phyloP scores from a whole-genome alignment of 2,888 invertebrate genomes.

The Uropetala carovei region DNA sequence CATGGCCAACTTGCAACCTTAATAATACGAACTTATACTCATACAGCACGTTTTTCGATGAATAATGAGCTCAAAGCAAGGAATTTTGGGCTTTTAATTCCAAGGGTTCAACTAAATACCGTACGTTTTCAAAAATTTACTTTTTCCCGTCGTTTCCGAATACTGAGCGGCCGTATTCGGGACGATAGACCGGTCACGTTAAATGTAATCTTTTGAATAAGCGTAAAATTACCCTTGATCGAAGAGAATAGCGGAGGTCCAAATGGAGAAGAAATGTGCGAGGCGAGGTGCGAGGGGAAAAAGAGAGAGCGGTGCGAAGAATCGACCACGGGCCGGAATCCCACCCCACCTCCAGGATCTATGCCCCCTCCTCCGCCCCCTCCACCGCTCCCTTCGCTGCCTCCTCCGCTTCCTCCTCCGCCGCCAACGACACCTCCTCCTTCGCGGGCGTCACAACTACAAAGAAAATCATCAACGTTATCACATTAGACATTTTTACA shows the following conservation, averaged over 20 bases:
- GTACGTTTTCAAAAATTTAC: too few relatives aligned
- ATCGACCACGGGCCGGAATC: constrained; percentile 54
- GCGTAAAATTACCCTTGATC: constrained; percentile 82
- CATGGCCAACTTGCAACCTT: too few relatives aligned
- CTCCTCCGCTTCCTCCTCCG: constrained; percentile 73
- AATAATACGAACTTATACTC: too few relatives aligned
- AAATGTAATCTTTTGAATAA: too few relatives aligned
- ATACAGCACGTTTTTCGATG: too few relatives aligned
- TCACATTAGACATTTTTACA: too few relatives aligned
- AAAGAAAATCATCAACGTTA: background rate
- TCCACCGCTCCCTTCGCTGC: constrained; percentile 80
- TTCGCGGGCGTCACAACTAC: constrained; percentile 10
- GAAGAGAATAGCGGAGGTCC: constrained; percentile 88
- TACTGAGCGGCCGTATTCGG: too few relatives aligned
- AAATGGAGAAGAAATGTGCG: constrained; percentile 84
- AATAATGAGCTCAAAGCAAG: too few relatives aligned
- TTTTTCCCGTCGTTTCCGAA: too few relatives aligned
- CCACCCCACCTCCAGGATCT: constrained; percentile 67
- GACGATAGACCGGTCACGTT: too few relatives aligned
- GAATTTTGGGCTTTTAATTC: too few relatives aligned
- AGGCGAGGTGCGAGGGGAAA: constrained; percentile 88
- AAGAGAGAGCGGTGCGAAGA: constrained; percentile 83
- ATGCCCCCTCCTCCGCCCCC: constrained; percentile 74
- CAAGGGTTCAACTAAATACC: too few relatives aligned
- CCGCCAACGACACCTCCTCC: constrained; percentile 72